Evolutionary conservation across 2,888 invertebrate species (phyloP), one percentile per base, ranked within the genome.

Genomic region (Pogonocherus hispidulus): DNA sequence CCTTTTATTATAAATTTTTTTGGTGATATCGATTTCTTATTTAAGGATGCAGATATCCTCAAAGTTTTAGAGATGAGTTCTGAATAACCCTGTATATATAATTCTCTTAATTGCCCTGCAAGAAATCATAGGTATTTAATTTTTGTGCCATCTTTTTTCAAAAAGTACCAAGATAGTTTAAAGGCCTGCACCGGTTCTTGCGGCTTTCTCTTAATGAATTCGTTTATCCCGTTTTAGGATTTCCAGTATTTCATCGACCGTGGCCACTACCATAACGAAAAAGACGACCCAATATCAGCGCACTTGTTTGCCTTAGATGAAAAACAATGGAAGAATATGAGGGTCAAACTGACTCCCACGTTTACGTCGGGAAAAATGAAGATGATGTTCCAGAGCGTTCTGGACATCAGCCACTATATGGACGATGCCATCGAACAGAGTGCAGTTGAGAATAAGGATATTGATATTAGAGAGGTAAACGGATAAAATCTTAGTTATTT

Each of bases 301-400:
- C 88, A 89, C 77, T 79, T 91, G 1, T 89, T 91, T 73, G 84
- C 87, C 68, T 76, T 88, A 27, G 85, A 85, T 44, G 90, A 88
- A 0, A 83, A 86, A 11, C 83, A 86, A 19, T 92, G 92, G 92
- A 90, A 87, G 75, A 86, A 84, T 20, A 79, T 91, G 19, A 85
- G 92, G 32, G 71, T 85, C 0, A 90, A 90, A 72, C 82, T 92
- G 76, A 87, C 91, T 0, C 89, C 91, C 0, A 87, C 89, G 0
- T 87, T 87, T 70, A 84, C 86, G 0, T 81, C 84, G 0, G 86
- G 85, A 19, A 86, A 86, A 73, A 82, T 87, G 77, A 85, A 84
- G 69, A 78, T 79, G 68, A 84, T 86, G 84, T 81, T 82, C 66
- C 65, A 73, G 3, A 76, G 80, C 3, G 68, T 85, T 47, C 66